phyloP scores from a whole-genome alignment of 2,797 vertebrate genomes.

The Acestrorhynchus altus region DNA sequence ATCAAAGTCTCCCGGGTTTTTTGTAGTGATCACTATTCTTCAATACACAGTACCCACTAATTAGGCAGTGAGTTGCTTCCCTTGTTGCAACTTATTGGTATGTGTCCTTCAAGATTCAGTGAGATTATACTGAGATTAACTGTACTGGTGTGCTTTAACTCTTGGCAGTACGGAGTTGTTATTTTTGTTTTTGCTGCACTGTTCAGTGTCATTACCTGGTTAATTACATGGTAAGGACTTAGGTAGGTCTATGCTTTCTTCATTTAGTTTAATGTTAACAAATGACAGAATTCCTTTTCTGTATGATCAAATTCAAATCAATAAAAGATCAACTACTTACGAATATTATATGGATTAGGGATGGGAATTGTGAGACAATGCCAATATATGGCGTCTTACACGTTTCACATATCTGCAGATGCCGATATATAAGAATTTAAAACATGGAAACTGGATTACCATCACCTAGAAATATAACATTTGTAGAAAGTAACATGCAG shows the following conservation, averaged over 20 bases:
- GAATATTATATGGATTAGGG: too few relatives aligned
- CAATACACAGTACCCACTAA: constrained; percentile 15
- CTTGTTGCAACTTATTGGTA: constrained; percentile 24
- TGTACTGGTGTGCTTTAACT: background rate
- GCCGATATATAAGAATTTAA: too few relatives aligned
- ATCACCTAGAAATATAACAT: too few relatives aligned
- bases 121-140: background rate
- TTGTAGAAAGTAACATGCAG: too few relatives aligned
- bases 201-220: background rate
- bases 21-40: constrained; percentile 15
- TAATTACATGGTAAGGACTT: background rate
- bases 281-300: background rate
- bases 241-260: too few relatives aligned
- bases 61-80: constrained; percentile 37
- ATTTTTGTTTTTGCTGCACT: background rate
- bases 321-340: too few relatives aligned
- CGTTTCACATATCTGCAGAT: too few relatives aligned
- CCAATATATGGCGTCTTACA: too few relatives aligned
- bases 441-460: too few relatives aligned
- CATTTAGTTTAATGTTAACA: background rate
- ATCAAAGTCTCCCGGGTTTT: constrained; percentile 32
- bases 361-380: too few relatives aligned
- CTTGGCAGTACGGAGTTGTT: background rate
- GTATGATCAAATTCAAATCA: too few relatives aligned
- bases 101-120: constrained; percentile 24